Percentiles rank a stretch among this genome's conserved stretches.
Evolutionary conservation across 2,113 vertebrate species (phyloP).

Genomic region (Hymenochirus boettgeri): DNA sequence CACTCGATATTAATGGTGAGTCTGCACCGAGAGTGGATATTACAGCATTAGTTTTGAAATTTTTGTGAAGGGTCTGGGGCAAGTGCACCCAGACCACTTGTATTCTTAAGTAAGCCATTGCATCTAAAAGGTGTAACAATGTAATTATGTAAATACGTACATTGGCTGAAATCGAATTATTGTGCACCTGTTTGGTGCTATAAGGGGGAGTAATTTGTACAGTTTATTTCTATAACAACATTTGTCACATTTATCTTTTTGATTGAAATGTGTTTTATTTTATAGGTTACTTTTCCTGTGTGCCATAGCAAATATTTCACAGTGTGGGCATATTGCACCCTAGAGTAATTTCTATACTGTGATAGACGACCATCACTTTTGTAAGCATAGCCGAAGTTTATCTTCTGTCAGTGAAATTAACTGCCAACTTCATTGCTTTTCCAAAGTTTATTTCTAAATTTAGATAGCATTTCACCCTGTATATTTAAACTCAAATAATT

Average conservation of each 20-base stretch:
- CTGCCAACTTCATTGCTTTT: conserved; percentile 52
- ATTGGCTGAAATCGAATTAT: too few relatives aligned
- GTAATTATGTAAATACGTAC: too few relatives aligned
- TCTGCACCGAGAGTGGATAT: too few relatives aligned
- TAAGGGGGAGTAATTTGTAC: too few relatives aligned
- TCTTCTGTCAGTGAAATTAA: conserved; percentile 66
- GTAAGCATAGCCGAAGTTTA: conserved; percentile 56
- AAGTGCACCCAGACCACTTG: too few relatives aligned
- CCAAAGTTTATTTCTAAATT: conserved; percentile 41
- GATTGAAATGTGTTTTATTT: conserved; percentile 64
- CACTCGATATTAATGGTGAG: too few relatives aligned
- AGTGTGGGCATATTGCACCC: conserved; percentile 65
- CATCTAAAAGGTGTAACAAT: too few relatives aligned
- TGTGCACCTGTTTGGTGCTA: too few relatives aligned
- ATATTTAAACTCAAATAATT: background rate
- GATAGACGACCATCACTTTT: conserved; percentile 61
- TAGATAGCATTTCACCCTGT: conserved; percentile 39
- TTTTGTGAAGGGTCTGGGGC: too few relatives aligned
- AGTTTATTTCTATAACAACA: too few relatives aligned
- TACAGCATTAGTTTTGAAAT: too few relatives aligned
- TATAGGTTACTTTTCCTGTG: conserved; percentile 56
- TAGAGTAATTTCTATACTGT: conserved; percentile 59
- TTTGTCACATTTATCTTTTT: conserved; percentile 55
- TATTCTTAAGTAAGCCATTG: too few relatives aligned
- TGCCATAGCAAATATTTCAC: conserved; percentile 62